These are phyloP conservation scores for Chloroceryle inda DNA, from an alignment of 2,797 vertebrate species.

Conservation along the genomic window DNA sequence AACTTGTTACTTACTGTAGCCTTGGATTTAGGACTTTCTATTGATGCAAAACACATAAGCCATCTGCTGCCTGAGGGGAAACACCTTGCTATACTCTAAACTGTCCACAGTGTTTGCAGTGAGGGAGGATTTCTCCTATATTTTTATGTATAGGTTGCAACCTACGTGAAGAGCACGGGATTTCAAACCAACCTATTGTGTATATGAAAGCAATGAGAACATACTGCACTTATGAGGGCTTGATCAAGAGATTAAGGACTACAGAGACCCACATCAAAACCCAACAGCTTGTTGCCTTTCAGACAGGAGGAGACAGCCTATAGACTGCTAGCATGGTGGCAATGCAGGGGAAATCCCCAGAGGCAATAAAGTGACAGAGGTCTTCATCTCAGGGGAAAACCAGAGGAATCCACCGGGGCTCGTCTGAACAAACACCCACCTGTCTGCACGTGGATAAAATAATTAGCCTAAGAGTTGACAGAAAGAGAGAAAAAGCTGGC, in stretches of 20 bases:
- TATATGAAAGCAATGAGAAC: neutral
- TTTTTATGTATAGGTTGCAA: neutral
- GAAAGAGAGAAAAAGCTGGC: neutral
- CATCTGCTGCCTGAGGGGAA: neutral
- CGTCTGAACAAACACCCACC: neutral
- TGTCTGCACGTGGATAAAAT: neutral
- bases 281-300: neutral
- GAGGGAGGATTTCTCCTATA: neutral
- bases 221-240: neutral
- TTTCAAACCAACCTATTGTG: neutral
- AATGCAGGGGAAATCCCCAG: neutral
- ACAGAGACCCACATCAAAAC: neutral
- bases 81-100: neutral
- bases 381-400: neutral
- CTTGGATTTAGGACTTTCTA: neutral
- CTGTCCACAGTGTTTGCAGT: neutral
- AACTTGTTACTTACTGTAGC: neutral
- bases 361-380: neutral
- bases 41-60: neutral
- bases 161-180: neutral
- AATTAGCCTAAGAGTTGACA: neutral
- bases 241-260: neutral
- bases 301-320: neutral
- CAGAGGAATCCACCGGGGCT: neutral
- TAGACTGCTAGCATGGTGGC: neutral